Evolutionary conservation across 2,113 vertebrate species (phyloP), one percentile per base, ranked within the genome.

Genomic region (Origma solitaria): DNA sequence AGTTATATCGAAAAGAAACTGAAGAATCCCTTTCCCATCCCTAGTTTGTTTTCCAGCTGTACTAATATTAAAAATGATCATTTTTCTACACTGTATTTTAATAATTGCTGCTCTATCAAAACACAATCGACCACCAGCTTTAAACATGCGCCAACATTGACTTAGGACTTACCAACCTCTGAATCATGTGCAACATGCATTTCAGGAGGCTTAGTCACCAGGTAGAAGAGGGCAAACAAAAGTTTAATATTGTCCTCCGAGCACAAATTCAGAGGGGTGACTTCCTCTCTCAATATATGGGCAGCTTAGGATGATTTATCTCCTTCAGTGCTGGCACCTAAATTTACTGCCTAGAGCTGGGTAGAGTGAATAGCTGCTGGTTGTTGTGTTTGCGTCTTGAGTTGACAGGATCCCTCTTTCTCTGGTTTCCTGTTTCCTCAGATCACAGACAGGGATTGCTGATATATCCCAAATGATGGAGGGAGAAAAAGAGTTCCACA

Each of bases 1-100:
- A 7, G 40, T 61, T 82, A 44, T 35, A 81, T 14, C 87, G 66
- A 75, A 77, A 83, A 92, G 78, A 85, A 91, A 91, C 37, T 5
- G 50, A 82, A 92, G 49, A 79, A 68, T 88, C 72, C 13, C 10
- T 78, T 95, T 91, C 94, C 82, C 77, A 95, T 91, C 65, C 45
- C 15, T 33, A 60, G 71, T 44, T 76, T 86, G n/a, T 77, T 88
- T 96, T 82, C 40, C 50, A 88, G 51, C 16, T 4, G 10, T 78
- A 65, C 23, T 78, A 79, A 40, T 79, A 44, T 31, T 73, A 72
- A 88, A 75, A 78, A 6, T 9, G 3, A 30, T 40, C 7, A 5
- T 49, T 94, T 89, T 92, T 85, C 70, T 51, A 60, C 14, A 3
- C 5, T 42, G 14, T 27, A 38, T 84, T 92, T 88, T 69, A 84